Evolutionary conservation across 2,888 invertebrate genomes (phyloP).

Genomic region (Brachypterus glaber): DNA sequence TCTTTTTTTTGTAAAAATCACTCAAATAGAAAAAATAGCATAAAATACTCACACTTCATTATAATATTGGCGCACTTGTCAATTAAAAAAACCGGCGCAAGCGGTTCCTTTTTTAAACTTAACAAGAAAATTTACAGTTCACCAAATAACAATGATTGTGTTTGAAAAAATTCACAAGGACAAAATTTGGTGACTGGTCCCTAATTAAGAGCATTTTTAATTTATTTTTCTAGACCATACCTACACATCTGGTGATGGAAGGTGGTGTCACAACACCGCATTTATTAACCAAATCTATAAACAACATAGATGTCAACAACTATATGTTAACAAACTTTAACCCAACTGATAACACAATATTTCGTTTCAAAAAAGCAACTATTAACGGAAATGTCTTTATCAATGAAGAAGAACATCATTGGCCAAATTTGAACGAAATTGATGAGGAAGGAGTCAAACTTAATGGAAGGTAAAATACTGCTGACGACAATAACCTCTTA

Average conservation of each 20-base stretch:
- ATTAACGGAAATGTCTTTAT: slow-evolving; percentile 29
- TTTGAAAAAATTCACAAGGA: too few relatives aligned
- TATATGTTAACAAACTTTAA: slow-evolving; percentile 30
- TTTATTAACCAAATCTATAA: slow-evolving; percentile 28
- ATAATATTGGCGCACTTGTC: too few relatives aligned
- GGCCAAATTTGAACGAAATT: slow-evolving; percentile 30
- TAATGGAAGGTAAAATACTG: slow-evolving; percentile 31
- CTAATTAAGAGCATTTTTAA: too few relatives aligned
- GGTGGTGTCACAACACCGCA: slow-evolving; percentile 31
- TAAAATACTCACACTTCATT: too few relatives aligned
- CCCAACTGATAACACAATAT: slow-evolving; percentile 23
- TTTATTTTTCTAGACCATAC: slow-evolving; percentile 27
- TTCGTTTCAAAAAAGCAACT: slow-evolving; percentile 31
- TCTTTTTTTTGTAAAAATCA: too few relatives aligned
- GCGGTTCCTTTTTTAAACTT: too few relatives aligned
- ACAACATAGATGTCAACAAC: slow-evolving; percentile 26
- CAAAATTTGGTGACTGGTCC: too few relatives aligned
- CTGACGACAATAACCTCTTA: too few relatives aligned
- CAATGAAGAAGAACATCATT: slow-evolving; percentile 23
- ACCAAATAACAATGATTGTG: too few relatives aligned
- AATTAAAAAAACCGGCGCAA: too few relatives aligned
- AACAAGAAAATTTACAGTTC: too few relatives aligned
- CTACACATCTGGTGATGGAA: slow-evolving; percentile 27
- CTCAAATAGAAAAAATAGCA: too few relatives aligned
- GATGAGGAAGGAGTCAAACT: slow-evolving; percentile 28